Conservation (phyloP, 2,888 invertebrate species). For the Blastobasis lacticolella region DNA sequence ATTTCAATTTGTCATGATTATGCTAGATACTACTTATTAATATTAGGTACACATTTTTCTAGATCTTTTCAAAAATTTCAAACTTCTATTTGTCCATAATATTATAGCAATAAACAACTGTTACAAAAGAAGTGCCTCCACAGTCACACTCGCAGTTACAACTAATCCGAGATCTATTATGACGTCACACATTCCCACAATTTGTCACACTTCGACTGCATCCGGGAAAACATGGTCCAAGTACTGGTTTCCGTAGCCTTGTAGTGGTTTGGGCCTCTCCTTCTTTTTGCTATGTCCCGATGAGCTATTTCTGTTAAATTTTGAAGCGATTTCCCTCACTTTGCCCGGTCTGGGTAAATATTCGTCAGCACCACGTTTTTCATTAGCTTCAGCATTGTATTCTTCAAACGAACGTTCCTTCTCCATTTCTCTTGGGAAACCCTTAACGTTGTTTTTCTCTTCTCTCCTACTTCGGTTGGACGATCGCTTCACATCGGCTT, state of each 20-base stretch:
- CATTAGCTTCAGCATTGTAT: slow-evolving; percentile 20
- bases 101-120: slow-evolving; percentile 10
- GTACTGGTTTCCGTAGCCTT: slow-evolving; percentile 73
- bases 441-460: slow-evolving; percentile 15
- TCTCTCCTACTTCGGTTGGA: slow-evolving; percentile 36
- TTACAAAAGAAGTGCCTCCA: background rate
- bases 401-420: slow-evolving; percentile 34
- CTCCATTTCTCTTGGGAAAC: slow-evolving; percentile 20
- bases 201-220: slow-evolving; percentile 57
- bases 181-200: slow-evolving; percentile 7
- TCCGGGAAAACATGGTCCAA: slow-evolving; percentile 77
- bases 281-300: slow-evolving; percentile 35
- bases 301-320: slow-evolving; percentile 49
- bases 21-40: background rate
- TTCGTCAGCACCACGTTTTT: slow-evolving; percentile 24
- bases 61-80: no score
- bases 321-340: slow-evolving; percentile 62
- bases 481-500: slow-evolving; percentile 27
- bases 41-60: background rate
- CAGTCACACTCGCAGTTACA: background rate
- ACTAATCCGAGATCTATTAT: slow-evolving; percentile 13
- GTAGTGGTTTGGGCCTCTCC: slow-evolving; percentile 73
- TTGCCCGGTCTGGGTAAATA: slow-evolving; percentile 54
- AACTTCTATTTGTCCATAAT: background rate
- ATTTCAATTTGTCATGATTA: slow-evolving; percentile 11